Conservation (phyloP, 2,888 invertebrate species). For the Synanthedon andrenaeformis region DNA sequence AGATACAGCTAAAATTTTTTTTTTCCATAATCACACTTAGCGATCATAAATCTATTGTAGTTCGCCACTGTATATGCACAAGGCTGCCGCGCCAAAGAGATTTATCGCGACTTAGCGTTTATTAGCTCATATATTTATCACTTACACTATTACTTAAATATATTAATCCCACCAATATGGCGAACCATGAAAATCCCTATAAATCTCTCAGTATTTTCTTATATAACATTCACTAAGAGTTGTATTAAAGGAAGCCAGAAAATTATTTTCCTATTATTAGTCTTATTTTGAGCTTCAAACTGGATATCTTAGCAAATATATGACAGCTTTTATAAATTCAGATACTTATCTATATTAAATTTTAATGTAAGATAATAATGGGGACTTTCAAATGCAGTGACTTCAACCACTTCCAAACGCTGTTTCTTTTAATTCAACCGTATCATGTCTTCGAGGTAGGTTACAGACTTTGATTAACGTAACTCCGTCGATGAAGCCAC, state of each 20-base stretch:
- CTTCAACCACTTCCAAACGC: no score
- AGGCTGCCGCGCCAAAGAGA: slow-evolving; percentile 33
- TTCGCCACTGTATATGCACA: slow-evolving; percentile 20
- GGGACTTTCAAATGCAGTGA: no score
- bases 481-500: neutral
- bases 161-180: slow-evolving; percentile 33
- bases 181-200: slow-evolving; percentile 20
- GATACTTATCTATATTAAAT: neutral
- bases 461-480: neutral
- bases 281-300: no score
- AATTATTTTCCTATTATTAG: no score
- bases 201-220: slow-evolving; percentile 20
- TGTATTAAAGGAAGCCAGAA: no score
- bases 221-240: neutral
- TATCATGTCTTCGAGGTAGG: neutral
- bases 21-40: slow-evolving; percentile 14
- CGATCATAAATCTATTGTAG: slow-evolving; percentile 15
- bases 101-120: slow-evolving; percentile 57
- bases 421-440: neutral
- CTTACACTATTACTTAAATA: slow-evolving; percentile 38
- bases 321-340: no score
- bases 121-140: slow-evolving; percentile 65
- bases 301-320: no score
- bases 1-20: neutral
- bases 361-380: neutral